Conservation (phyloP, 2,113 vertebrate species). For the Xiphophorus couchianus region DNA sequence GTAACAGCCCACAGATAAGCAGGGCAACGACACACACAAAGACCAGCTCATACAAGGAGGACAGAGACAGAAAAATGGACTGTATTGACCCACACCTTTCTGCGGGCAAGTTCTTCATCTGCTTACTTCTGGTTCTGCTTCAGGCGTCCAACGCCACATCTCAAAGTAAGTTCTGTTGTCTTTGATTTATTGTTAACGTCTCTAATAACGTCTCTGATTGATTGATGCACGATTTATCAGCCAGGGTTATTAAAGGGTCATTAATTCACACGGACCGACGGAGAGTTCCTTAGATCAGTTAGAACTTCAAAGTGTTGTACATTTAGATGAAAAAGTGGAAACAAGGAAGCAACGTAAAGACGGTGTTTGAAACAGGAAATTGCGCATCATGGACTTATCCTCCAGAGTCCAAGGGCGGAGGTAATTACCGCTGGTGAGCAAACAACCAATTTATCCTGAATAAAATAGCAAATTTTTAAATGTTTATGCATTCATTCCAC, state of each 20-base stretch:
- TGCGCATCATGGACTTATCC: neutral
- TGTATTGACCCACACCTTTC: conserved; percentile 12
- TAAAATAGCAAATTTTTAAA: neutral
- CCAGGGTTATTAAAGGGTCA: too few species aligned
- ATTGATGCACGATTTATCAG: too few species aligned
- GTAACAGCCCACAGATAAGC: conserved; percentile 69
- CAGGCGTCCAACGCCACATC: conserved; percentile 6
- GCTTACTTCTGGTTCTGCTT: conserved; percentile 51
- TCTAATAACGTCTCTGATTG: neutral
- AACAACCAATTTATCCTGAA: neutral
- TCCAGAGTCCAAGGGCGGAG: neutral
- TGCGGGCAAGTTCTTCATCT: conserved; percentile 17
- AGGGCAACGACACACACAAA: neutral
- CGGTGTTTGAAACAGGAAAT: neutral
- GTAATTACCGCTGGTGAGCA: too few species aligned
- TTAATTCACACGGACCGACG: neutral
- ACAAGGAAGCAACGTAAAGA: neutral
- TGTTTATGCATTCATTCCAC: too few species aligned
- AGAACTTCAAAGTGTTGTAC: neutral
- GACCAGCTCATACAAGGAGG: neutral
- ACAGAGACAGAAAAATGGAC: conserved; percentile 60
- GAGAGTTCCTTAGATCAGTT: neutral
- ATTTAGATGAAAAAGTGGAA: neutral
- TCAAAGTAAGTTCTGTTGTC: conserved; percentile 24
- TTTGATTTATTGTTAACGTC: neutral